Evolutionary conservation across 2,113 vertebrate species (phyloP).

Genomic region (Oryzias javanicus): DNA sequence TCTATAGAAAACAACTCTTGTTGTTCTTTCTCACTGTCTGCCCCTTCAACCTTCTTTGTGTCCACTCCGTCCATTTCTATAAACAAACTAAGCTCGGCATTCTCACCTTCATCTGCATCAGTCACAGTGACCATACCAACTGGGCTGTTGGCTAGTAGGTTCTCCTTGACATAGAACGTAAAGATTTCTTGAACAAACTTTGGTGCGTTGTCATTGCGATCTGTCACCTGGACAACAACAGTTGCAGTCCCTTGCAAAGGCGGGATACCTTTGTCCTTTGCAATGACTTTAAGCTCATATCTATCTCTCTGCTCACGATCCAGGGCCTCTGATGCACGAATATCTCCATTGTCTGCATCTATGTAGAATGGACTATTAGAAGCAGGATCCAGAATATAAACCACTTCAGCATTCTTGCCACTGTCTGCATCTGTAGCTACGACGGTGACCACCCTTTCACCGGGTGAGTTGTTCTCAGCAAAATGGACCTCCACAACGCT

Average conservation of each 20-base stretch:
- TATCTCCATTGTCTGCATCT: constrained; percentile 89
- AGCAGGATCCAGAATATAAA: constrained; percentile 85
- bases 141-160: constrained; percentile 93
- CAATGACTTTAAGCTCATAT: constrained; percentile 89
- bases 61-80: constrained; percentile 79
- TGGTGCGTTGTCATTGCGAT: constrained; percentile 93
- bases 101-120: constrained; percentile 91
- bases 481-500: constrained; percentile 89
- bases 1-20: constrained; percentile 85
- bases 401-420: constrained; percentile 90
- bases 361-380: constrained; percentile 84
- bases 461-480: constrained; percentile 90
- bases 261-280: constrained; percentile 89
- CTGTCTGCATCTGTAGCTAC: constrained; percentile 89
- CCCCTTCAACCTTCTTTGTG: constrained; percentile 65
- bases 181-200: constrained; percentile 97
- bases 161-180: constrained; percentile 97
- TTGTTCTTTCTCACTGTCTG: constrained; percentile 52
- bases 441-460: constrained; percentile 88
- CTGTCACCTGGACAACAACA: constrained; percentile 88
- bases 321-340: constrained; percentile 82
- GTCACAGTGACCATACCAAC: constrained; percentile 98
- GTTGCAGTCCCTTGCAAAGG: constrained; percentile 87
- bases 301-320: constrained; percentile 88
- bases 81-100: constrained; percentile 90